Evolutionary conservation across 2,888 invertebrate genomes (phyloP), one percentile per base, ranked within the genome.

Genomic region (Pterobdella sp.): DNA sequence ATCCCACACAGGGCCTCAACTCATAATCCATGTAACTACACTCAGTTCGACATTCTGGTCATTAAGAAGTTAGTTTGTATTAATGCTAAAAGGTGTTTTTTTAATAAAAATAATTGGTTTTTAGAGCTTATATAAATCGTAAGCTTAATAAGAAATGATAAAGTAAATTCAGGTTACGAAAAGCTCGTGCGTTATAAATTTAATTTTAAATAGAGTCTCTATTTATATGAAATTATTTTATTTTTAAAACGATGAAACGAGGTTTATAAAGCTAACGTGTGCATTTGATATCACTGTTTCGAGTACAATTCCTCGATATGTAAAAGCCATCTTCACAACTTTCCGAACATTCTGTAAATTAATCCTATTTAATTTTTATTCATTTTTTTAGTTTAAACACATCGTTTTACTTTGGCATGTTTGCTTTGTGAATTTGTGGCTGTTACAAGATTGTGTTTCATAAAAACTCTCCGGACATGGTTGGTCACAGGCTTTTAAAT

Each of bases 1-100:
- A 60, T 4, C 77, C 76, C 14, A 68, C 52, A 42, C 77, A 77
- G 0, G 77, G 77, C 1, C 75, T 76, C 68, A 60, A 77, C 65
- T 77, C 77, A 42, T 73, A 77, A 22, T 76, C 68, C 14, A 65
- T 65, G 35, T 73, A 63, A 3, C 70, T 56, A 71, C 77, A 77
- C 42, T 73, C 74, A 22, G 63, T 37, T 18, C 70, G 56, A 73
- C 77, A 77, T 18, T 60, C 77, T 77, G 72, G 18, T 75, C 68
- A 29, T 26, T n/a, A n/a, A n/a, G n/a, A n/a, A n/a, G n/a, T n/a
- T n/a, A n/a, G n/a, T n/a, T n/a, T n/a, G n/a, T n/a, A n/a, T n/a
- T n/a, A n/a, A n/a, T n/a, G n/a, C n/a, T n/a, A n/a, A n/a, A n/a
- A n/a, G n/a, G n/a, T n/a, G n/a, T n/a, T n/a, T n/a, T n/a, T n/a